phyloP scores from a whole-genome alignment of 2,888 invertebrate species.

The Rutpela maculata region DNA sequence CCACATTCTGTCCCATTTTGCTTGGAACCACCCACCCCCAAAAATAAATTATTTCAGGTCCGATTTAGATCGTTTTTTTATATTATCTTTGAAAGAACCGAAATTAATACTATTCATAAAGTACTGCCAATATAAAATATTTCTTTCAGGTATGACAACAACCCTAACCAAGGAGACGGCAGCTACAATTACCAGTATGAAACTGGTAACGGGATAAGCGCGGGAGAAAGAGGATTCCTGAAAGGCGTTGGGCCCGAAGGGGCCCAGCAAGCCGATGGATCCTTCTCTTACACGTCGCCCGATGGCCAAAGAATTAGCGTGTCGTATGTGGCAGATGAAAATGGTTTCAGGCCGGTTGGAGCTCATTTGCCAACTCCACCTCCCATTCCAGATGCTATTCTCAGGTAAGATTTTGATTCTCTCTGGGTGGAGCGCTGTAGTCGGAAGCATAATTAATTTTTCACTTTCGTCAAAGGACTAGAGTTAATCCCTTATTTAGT shows the following conservation, averaged over 20 bases:
- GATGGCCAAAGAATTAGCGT: constrained; percentile 77
- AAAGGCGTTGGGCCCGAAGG: constrained; percentile 73
- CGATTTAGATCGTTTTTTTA: too few relatives aligned
- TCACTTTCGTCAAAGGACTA: too few relatives aligned
- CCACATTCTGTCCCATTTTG: too few relatives aligned
- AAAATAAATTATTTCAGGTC: too few relatives aligned
- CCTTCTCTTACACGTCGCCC: constrained; percentile 77
- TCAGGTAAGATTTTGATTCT: constrained; percentile 67
- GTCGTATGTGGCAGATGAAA: constrained; percentile 77
- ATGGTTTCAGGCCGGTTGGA: constrained; percentile 77
- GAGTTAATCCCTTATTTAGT: too few relatives aligned
- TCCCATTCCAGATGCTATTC: constrained; percentile 78
- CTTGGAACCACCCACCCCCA: too few relatives aligned
- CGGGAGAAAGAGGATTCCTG: constrained; percentile 66
- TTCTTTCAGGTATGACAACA: constrained; percentile 62
- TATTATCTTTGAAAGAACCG: too few relatives aligned
- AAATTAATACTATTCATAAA: too few relatives aligned
- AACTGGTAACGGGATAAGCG: constrained; percentile 75
- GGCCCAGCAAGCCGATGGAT: constrained; percentile 74
- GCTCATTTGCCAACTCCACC: constrained; percentile 78
- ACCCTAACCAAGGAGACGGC: constrained; percentile 68
- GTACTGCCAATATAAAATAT: too few relatives aligned
- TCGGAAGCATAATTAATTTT: too few relatives aligned
- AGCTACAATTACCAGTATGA: constrained; percentile 74
- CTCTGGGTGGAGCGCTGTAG: too few relatives aligned